phyloP scores from a whole-genome alignment of 2,888 invertebrate genomes.

The Nomada fucata region DNA sequence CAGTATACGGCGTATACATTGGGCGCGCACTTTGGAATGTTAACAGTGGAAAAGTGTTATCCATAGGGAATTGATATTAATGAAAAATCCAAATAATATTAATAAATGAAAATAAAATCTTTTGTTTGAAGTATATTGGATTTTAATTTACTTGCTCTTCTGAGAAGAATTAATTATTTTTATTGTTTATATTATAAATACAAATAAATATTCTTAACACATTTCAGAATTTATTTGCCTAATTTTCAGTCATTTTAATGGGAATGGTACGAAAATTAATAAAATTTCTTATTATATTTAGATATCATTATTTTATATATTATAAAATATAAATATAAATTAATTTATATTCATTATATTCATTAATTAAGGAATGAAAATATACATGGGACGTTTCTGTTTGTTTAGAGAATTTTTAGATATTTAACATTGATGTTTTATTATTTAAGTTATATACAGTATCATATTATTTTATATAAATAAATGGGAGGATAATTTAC shows the following conservation, averaged over 20 bases:
- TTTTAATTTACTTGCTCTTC: background rate
- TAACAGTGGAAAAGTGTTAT: background rate
- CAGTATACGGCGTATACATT: slow-evolving; percentile 23
- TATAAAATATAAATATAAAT: no score
- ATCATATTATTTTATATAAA: no score
- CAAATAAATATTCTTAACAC: background rate
- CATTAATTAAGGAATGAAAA: no score
- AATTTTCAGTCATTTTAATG: background rate
- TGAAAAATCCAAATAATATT: background rate
- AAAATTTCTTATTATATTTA: background rate
- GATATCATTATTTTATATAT: no score
- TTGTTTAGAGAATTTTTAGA: background rate
- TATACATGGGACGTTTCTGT: no score
- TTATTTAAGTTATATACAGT: no score
- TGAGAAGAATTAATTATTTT: background rate
- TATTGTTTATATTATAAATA: background rate
- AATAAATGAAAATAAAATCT: background rate
- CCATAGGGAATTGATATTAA: background rate
- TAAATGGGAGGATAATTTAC: no score
- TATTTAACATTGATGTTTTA: background rate
- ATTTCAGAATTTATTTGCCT: background rate
- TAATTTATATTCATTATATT: no score
- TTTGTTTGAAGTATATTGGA: background rate
- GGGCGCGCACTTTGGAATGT: slow-evolving; percentile 37
- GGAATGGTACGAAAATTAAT: background rate